Conservation (phyloP, 2,888 invertebrate genomes). For the Tillus elongatus region DNA sequence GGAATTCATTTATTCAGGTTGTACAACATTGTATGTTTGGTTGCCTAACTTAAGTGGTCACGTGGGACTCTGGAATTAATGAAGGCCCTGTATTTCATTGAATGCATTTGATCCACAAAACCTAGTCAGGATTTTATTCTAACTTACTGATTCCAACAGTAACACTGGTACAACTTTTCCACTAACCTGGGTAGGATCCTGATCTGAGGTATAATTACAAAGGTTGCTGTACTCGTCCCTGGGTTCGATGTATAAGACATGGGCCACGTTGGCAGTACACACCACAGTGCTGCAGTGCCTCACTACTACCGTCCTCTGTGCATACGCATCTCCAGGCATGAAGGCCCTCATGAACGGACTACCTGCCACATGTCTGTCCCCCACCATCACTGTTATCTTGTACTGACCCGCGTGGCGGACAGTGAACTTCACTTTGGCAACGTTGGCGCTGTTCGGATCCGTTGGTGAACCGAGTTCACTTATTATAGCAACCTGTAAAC, state of each 20-base stretch:
- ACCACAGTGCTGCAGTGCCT: constrained; percentile 78
- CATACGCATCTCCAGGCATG: constrained; percentile 74
- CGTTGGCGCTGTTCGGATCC: constrained; percentile 76
- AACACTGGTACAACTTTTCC: no score
- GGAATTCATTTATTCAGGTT: no score
- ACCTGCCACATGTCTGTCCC: constrained; percentile 70
- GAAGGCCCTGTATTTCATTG: no score
- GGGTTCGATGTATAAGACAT: constrained; percentile 78
- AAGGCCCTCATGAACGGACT: constrained; percentile 81
- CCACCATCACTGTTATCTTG: constrained; percentile 75
- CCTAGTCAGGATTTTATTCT: no score
- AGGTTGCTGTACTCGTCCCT: constrained; percentile 84
- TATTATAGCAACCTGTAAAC: constrained; percentile 63
- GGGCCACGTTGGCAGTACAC: constrained; percentile 67
- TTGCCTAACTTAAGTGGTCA: no score
- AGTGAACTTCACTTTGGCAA: constrained; percentile 83
- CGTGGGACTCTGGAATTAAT: no score
- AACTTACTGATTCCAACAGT: no score
- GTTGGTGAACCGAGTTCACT: constrained; percentile 81
- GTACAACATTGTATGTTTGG: no score
- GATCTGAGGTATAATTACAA: constrained; percentile 54
- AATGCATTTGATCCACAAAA: no score
- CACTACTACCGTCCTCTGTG: constrained; percentile 73
- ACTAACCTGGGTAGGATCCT: constrained; percentile 52
- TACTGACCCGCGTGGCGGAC: constrained; percentile 87